Base-by-base conservation (phyloP, 92 coral and sea anemone genomes). In the Galaxea fascicularis region DNA sequence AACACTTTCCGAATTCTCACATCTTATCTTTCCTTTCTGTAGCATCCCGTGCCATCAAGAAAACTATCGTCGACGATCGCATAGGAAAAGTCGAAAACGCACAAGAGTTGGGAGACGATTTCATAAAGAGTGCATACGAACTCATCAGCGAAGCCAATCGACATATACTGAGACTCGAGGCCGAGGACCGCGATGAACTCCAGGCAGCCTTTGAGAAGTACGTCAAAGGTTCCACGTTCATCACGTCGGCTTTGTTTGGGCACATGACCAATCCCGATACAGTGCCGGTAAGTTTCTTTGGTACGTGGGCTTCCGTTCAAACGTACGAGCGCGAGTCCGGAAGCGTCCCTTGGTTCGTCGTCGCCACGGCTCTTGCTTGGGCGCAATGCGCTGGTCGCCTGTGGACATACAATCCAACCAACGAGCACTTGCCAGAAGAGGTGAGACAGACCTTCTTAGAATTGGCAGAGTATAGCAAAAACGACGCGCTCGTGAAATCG, bases 291-390 rank as follows among this genome's bases (percentile, higher is more conserved):
- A 72, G 16, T 12, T 72, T 72, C 21, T 72, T 72, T 3, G 77
- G 77, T 0, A 4, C 8, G 10, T 71, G 76, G 76, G 77, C 77
- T 22, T 28, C 0, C 18, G 58, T 72, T 35, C 28, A 3, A 4
- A 46, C 14, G 8, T 12, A 12, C 22, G 17, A 21, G 5, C 60
- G 21, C 18, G 30, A 11, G 1, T 6, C 16, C 0, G 17, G 35
- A n/a, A 21, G 30, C 59, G 60, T 49, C 5, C 77, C 77, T 6
- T 72, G 77, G 77, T 72, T 45, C 12, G 39, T 72, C 7, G 31
- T 46, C 3, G 77, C 77, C 28, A 18, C 26, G 3, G 77, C 77
- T 4, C 3, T 72, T 8, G 77, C 77, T 0, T 72, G 77, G 77
- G 26, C 12, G 4, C 56, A 20, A 46, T 72, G 58, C 59, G 12